These are phyloP conservation scores for Thinocorus orbignyianus DNA, from an alignment of 2,113 vertebrate genomes.

Conservation along the genomic window DNA sequence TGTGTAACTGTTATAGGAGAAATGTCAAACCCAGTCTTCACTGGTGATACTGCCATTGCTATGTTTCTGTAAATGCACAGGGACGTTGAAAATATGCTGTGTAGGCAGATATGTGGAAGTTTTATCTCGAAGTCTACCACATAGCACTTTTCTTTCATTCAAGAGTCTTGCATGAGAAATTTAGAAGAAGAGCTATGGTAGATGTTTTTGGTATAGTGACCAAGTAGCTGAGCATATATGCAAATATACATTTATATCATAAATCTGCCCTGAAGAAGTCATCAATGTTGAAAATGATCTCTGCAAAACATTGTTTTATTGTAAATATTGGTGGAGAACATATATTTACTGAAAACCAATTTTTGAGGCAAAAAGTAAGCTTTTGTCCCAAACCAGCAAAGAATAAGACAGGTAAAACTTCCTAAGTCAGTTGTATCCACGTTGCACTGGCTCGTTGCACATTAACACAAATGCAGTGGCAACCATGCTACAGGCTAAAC, in stretches of 20 bases:
- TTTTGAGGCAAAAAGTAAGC: not conserved
- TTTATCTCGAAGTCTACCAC: not conserved
- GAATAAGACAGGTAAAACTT: not conserved
- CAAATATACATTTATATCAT: not conserved
- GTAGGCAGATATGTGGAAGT: not conserved
- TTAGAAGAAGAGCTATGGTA: not conserved
- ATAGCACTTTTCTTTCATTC: not conserved
- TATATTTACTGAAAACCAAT: not conserved
- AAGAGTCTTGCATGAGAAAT: not conserved
- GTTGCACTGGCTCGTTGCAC: not conserved
- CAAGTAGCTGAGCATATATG: not conserved
- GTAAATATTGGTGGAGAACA: not conserved
- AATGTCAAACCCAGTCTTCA: not conserved
- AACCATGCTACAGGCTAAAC: not conserved
- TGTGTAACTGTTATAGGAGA: not conserved
- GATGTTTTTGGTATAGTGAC: not conserved
- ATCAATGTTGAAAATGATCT: not conserved
- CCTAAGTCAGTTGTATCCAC: not conserved
- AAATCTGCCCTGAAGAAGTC: not conserved
- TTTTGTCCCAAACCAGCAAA: not conserved
- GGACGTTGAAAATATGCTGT: not conserved
- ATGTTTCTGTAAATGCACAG: rapidly evolving
- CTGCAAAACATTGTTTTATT: not conserved
- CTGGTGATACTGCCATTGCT: not conserved
- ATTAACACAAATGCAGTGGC: not conserved